Percentiles rank a stretch among this genome's conserved stretches.
Evolutionary conservation across 2,113 vertebrate genomes (phyloP).

Genomic region (Leucopternis melanops): DNA sequence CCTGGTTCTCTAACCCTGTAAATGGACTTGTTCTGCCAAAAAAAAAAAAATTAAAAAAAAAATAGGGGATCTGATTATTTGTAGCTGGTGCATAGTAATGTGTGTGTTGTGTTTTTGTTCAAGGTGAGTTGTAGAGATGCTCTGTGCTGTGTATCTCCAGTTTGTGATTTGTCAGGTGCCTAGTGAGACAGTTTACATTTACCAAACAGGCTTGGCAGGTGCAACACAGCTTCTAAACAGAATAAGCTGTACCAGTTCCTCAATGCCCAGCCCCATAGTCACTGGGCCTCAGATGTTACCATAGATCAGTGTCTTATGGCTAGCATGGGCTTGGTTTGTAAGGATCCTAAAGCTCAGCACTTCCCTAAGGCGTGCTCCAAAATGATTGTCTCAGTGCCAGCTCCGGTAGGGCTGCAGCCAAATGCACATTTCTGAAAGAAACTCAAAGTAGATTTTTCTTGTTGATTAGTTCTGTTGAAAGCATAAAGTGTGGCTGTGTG

Average conservation of each 20-base stretch:
- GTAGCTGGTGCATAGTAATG: background rate
- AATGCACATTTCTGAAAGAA: background rate
- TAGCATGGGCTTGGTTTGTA: background rate
- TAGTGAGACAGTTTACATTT: background rate
- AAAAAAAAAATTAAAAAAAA: background rate
- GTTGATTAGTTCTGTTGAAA: background rate
- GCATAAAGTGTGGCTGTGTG: background rate
- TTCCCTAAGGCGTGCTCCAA: background rate
- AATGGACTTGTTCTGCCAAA: constrained; percentile 7
- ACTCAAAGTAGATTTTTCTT: background rate
- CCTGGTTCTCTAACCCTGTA: background rate
- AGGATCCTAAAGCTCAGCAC: background rate
- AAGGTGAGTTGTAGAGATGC: background rate
- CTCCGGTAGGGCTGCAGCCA: background rate
- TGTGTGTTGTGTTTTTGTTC: background rate
- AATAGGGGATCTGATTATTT: background rate
- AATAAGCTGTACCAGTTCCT: background rate
- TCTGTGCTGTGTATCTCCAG: background rate
- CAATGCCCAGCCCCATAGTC: fast-evolving
- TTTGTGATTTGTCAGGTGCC: background rate
- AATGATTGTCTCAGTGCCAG: background rate
- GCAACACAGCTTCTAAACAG: background rate
- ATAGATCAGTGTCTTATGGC: background rate
- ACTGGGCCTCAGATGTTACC: background rate
- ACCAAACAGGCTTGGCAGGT: background rate